phyloP scores from a whole-genome alignment of 2,797 vertebrate genomes.

The Hafferia zeledoni region DNA sequence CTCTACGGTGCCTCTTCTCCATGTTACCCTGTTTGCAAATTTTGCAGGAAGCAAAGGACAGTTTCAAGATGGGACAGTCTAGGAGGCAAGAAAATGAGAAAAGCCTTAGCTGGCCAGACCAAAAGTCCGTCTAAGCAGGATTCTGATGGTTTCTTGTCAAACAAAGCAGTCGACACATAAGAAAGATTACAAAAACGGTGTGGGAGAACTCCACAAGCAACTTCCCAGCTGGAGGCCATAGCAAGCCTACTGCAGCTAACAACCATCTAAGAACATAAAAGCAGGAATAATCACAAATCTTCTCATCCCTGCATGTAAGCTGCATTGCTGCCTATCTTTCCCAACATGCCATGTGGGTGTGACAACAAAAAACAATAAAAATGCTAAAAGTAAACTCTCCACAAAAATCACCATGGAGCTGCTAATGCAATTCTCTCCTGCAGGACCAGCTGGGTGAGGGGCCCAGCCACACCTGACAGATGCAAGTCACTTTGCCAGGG shows the following conservation, averaged over 20 bases:
- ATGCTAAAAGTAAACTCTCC: neutral
- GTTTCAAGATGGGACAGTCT: neutral
- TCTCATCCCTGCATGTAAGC: rapidly evolving
- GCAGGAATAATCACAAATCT: neutral
- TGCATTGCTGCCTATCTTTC: neutral
- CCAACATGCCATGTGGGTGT: rapidly evolving
- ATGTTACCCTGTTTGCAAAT: neutral
- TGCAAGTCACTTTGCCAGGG: neutral
- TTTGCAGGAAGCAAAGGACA: neutral
- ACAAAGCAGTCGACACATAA: neutral
- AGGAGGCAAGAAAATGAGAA: neutral
- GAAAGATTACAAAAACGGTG: neutral
- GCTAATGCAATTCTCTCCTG: neutral
- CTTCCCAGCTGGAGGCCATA: neutral
- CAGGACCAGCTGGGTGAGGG: neutral
- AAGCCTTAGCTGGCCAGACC: neutral
- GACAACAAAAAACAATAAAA: neutral
- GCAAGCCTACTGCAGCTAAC: neutral
- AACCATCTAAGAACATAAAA: neutral
- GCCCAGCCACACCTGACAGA: neutral
- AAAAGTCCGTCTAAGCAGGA: neutral
- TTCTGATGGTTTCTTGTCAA: neutral
- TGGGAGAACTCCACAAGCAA: neutral
- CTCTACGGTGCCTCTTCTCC: neutral
- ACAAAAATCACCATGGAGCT: neutral